phyloP scores from a whole-genome alignment of 2,888 invertebrate species.

The Zeuzera pyrina region DNA sequence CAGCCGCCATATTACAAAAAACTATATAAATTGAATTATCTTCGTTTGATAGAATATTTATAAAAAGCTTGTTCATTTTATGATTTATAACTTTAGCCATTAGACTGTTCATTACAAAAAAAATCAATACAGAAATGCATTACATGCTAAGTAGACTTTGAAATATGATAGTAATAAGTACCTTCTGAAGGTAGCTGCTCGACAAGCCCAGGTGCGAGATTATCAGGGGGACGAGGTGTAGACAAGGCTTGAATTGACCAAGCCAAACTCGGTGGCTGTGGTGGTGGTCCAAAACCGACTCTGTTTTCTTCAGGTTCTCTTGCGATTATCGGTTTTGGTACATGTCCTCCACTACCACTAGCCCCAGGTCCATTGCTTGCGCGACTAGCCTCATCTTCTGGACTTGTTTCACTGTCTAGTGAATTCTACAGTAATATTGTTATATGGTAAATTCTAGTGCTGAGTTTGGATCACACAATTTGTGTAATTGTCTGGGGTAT shows the following conservation, averaged over 20 bases:
- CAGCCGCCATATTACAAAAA: no score
- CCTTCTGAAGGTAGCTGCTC: slow-evolving; percentile 83
- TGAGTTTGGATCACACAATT: no score
- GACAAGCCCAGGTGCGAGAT: slow-evolving; percentile 75
- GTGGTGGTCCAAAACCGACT: slow-evolving; percentile 34
- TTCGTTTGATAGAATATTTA: no score
- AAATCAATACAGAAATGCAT: no score
- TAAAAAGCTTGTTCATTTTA: no score
- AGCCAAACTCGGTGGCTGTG: slow-evolving; percentile 70
- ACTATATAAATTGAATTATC: no score
- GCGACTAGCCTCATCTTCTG: slow-evolving; percentile 55
- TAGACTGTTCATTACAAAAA: no score
- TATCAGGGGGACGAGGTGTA: slow-evolving; percentile 72
- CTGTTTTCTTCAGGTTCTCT: neutral
- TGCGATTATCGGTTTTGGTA: no score
- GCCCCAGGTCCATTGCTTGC: slow-evolving; percentile 46
- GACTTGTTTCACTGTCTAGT: slow-evolving; percentile 59
- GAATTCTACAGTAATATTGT: slow-evolving; percentile 35
- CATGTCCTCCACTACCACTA: slow-evolving; percentile 41
- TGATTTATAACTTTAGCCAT: no score
- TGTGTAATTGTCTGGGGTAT: no score
- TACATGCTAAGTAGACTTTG: no score
- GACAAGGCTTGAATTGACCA: slow-evolving; percentile 75
- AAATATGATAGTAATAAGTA: slow-evolving; percentile 19
- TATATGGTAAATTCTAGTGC: neutral